A percentile compares a stretch with the other conserved stretches of the same genome.
Evolutionary conservation across 2,888 invertebrate genomes (phyloP).

Genomic region (Acleris holmiana): DNA sequence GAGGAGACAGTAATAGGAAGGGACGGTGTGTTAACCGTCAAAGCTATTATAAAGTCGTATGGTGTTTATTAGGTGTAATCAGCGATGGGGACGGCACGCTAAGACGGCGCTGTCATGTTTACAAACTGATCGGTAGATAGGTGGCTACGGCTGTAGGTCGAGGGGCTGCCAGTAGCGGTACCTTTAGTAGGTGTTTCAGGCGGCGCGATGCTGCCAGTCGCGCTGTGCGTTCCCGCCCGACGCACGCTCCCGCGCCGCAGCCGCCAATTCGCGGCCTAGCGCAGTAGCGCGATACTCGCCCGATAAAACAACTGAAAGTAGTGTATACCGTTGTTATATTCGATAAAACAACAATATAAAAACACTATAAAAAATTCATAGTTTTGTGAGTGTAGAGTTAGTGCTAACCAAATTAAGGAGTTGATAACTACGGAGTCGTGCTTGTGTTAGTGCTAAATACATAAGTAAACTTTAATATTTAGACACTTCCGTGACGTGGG

Average conservation of each 20-base stretch:
- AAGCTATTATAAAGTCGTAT: conserved; percentile 15
- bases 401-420: conserved; percentile 32
- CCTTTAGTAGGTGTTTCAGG: conserved; percentile 32
- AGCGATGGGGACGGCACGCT: conserved; percentile 28
- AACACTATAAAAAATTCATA: conserved; percentile 6
- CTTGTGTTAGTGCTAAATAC: conserved; percentile 35
- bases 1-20: neutral
- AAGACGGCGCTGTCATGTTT: conserved; percentile 14
- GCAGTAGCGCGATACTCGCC: conserved; percentile 15
- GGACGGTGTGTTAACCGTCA: neutral
- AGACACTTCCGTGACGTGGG: conserved; percentile 17
- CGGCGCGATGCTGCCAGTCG: conserved; percentile 30
- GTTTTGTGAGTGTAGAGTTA: conserved; percentile 15
- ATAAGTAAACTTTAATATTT: conserved; percentile 33
- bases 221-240: conserved; percentile 15
- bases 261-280: neutral
- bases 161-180: conserved; percentile 23
- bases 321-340: too few relatives aligned
- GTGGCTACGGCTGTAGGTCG: conserved; percentile 25
- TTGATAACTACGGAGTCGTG: conserved; percentile 31
- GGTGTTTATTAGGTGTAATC: conserved; percentile 21
- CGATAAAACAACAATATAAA: neutral
- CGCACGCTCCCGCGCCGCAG: conserved; percentile 3
- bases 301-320: neutral
- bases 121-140: conserved; percentile 25